A percentile compares a stretch with the other conserved stretches of the same genome.
Evolutionary conservation across 2,113 vertebrate species (phyloP).

Genomic region (Stomatorhinus ivindoensis): DNA sequence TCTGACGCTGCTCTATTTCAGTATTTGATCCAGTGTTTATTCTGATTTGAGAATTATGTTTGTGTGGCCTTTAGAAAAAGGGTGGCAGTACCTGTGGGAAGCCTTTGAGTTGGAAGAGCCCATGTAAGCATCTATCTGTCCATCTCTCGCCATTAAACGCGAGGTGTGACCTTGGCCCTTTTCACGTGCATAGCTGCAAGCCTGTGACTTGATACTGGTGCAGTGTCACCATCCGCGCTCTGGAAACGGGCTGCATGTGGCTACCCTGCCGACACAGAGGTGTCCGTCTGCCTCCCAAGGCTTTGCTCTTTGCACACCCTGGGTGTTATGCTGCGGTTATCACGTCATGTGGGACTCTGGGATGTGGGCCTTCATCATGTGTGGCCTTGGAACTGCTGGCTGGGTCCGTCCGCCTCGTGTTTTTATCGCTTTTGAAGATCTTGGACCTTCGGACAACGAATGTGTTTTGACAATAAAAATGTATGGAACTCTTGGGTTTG

Average conservation of each 20-base stretch:
- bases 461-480: neutral
- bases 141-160: conserved; percentile 43
- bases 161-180: conserved; percentile 51
- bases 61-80: neutral
- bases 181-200: conserved; percentile 33
- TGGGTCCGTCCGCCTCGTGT: neutral
- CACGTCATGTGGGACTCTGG: conserved; percentile 48
- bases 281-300: conserved; percentile 35
- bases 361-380: conserved; percentile 51
- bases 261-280: neutral
- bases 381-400: neutral
- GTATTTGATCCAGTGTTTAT: neutral
- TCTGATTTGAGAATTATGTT: neutral
- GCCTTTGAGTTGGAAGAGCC: neutral
- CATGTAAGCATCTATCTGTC: conserved; percentile 29
- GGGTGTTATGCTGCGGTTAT: conserved; percentile 28
- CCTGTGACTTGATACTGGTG: conserved; percentile 45
- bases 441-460: neutral
- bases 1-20: neutral
- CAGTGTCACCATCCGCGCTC: conserved; percentile 47
- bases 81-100: conserved; percentile 27
- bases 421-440: neutral
- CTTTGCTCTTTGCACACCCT: conserved; percentile 47
- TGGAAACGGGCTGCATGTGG: neutral
- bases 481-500: neutral